These are phyloP conservation scores for Porites lobata DNA, from an alignment of 92 coral and sea anemone genomes.

Conservation along the genomic window DNA sequence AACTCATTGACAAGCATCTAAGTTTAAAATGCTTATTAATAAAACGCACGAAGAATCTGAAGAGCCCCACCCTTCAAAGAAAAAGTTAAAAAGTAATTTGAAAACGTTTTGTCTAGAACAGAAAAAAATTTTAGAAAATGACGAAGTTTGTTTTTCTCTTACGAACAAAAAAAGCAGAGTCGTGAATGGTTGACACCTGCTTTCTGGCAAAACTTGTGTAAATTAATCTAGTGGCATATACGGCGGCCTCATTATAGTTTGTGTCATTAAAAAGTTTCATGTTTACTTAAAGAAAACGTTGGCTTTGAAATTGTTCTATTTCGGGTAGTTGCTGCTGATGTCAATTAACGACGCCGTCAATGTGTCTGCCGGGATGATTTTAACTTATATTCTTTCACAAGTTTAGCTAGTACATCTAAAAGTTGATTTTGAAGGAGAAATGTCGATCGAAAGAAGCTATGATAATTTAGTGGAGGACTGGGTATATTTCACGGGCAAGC, in stretches of 20 bases:
- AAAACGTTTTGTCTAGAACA: neutral
- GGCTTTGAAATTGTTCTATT: neutral
- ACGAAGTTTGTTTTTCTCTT: neutral
- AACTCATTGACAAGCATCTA: too few relatives aligned
- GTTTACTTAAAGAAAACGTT: neutral
- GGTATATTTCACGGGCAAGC: too few relatives aligned
- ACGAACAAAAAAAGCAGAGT: neutral
- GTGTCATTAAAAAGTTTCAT: neutral
- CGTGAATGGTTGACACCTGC: neutral
- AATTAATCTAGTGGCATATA: neutral
- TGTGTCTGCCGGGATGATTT: too few relatives aligned
- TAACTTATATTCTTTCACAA: too few relatives aligned
- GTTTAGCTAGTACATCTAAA: too few relatives aligned
- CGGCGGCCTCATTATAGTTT: neutral
- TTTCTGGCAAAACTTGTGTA: neutral
- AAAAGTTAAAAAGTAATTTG: neutral
- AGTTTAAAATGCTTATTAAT: too few relatives aligned
- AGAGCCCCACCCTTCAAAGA: neutral
- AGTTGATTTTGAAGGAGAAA: too few relatives aligned
- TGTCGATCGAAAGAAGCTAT: too few relatives aligned
- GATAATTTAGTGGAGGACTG: too few relatives aligned
- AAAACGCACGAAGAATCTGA: too few relatives aligned
- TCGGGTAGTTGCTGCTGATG: too few relatives aligned
- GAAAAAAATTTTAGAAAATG: neutral
- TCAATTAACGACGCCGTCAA: too few relatives aligned